Base-by-base conservation (phyloP, 2,113 vertebrate genomes). In the Gnathonemus longibarbis region DNA sequence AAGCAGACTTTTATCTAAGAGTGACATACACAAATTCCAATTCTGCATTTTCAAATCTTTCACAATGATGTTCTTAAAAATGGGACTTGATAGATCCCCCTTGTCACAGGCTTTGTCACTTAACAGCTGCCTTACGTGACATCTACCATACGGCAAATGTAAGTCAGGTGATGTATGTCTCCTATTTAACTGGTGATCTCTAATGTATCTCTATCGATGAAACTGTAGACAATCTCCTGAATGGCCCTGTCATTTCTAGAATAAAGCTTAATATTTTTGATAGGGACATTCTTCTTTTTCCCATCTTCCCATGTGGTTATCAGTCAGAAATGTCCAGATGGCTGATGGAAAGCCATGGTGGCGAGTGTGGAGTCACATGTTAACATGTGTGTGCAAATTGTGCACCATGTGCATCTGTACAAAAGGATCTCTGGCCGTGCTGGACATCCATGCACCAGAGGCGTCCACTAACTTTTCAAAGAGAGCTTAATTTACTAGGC, bases 1-100 rank as follows among this genome's bases (percentile, higher is more conserved):
- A 87, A 53, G 85, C 31, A 9, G 15, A 87, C 85, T 52, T 56
- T 31, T 87, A 53, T 53, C 85, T n/a, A 7, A 87, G 85, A 53
- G 50, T 53, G 50, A 87, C 50, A 53, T 53, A 56, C 85, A 56
- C 85, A 87, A 35, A 87, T 87, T 87, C 49, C 85, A 87, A 27
- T 27, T 87, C 50, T 53, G 15, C 11, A 39, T 87, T 87, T 87
- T 35, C 83, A 84, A 52, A 49, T 46, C 21, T 85, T 49, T 4
- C 5, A 24, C 83, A 87, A n/a, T 31, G n/a, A 15, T 87, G 50
- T 21, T 35, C 50, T 52, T 53, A 87, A 53, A 31, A 87, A 87
- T 53, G 19, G 50, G 31, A 31, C 27, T 19, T 2, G 27, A 87
- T 19, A 35, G 50, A 87, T n/a, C 27, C 13, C 50, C 31, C 49